Conservation (phyloP, 2,797 vertebrate species). For the Acipenser oxyrinchus region DNA sequence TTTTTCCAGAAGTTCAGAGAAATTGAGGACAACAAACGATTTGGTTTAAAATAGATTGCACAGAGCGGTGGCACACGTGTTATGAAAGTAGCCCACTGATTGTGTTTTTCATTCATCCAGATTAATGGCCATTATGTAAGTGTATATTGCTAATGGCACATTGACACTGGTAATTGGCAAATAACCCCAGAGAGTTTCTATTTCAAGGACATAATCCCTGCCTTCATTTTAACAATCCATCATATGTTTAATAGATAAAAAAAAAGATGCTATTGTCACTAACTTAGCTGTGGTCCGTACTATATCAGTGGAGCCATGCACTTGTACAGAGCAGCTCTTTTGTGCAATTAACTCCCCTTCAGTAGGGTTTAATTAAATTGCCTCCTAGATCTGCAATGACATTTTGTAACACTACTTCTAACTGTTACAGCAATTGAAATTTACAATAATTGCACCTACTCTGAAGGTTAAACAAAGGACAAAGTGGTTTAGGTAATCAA, state of each 20-base stretch:
- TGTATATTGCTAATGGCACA: neutral
- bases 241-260: neutral
- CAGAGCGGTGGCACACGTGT: too few relatives aligned
- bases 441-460: neutral
- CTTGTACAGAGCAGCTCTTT: neutral
- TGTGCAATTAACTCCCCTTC: neutral
- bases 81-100: neutral
- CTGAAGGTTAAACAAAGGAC: slow-evolving; percentile 1
- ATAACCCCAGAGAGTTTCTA: neutral
- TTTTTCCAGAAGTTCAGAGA: neutral
- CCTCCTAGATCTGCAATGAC: slow-evolving; percentile 3
- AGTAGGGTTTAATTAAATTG: slow-evolving; percentile 4
- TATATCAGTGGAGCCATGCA: neutral
- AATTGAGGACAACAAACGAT: neutral
- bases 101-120: neutral
- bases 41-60: neutral
- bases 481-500: neutral
- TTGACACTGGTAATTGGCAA: neutral
- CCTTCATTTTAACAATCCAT: neutral
- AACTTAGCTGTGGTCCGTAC: neutral
- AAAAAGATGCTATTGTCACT: neutral
- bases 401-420: neutral
- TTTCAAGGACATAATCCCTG: neutral
- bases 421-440: neutral
- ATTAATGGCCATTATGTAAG: neutral